These are phyloP conservation scores for Neosilurus mollespiculum DNA, from an alignment of 2,797 vertebrate species.

Conservation along the genomic window DNA sequence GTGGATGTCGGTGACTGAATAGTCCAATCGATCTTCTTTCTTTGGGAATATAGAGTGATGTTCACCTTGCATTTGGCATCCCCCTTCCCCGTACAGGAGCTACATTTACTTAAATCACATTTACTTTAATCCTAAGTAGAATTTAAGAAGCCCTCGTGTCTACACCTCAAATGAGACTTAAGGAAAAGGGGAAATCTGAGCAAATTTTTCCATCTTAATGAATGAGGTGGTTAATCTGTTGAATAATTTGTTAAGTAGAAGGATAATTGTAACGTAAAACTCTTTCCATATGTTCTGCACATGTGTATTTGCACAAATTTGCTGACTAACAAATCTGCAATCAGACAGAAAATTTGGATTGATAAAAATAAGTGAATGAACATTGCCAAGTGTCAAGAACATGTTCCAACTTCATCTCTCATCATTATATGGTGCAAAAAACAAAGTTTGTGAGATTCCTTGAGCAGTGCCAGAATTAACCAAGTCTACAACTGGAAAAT, in stretches of 20 bases:
- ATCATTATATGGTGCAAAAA: constrained; percentile 20
- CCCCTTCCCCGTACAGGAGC: not conserved
- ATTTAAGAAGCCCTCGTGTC: not conserved
- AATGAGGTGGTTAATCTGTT: constrained; percentile 1
- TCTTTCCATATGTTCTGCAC: constrained; percentile 24
- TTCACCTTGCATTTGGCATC: too few species aligned
- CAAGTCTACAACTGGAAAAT: constrained; percentile 11
- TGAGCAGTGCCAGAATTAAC: constrained; percentile 8
- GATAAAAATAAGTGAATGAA: constrained; percentile 18
- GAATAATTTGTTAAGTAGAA: constrained; percentile 14
- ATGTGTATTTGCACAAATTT: constrained; percentile 6
- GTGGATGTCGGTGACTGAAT: too few species aligned
- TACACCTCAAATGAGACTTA: not conserved
- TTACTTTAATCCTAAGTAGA: not conserved
- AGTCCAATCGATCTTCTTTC: too few species aligned
- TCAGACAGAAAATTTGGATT: not conserved
- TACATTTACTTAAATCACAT: not conserved
- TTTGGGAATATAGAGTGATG: too few species aligned
- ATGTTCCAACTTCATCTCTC: constrained; percentile 19
- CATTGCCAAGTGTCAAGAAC: constrained; percentile 12
- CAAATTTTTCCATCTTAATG: not conserved
- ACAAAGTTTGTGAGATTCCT: constrained; percentile 16
- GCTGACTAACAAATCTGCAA: constrained; percentile 13
- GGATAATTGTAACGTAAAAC: not conserved
- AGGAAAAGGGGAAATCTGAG: not conserved